Evolutionary conservation across 2,888 invertebrate genomes (phyloP).

Genomic region (Callosobruchus maculatus): DNA sequence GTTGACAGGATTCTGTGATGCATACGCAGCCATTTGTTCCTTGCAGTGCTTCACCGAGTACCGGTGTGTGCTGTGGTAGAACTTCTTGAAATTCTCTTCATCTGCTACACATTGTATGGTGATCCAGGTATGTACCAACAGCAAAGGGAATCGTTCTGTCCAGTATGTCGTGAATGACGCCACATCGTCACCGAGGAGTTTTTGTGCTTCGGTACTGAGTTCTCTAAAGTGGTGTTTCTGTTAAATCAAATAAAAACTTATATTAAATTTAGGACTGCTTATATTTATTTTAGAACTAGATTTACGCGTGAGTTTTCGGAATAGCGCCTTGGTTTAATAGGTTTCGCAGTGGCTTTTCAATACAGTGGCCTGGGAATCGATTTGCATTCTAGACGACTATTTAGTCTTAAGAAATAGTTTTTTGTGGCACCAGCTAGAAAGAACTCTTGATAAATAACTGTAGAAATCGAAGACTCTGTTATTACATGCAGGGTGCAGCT

Average conservation of each 20-base stretch:
- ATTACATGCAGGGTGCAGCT: no score
- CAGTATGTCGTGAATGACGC: slow-evolving; percentile 89
- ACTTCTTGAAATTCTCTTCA: slow-evolving; percentile 63
- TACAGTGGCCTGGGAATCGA: no score
- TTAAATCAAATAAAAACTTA: slow-evolving; percentile 44
- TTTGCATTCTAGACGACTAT: no score
- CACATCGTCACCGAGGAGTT: slow-evolving; percentile 81
- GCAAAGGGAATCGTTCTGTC: slow-evolving; percentile 80
- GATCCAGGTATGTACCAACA: slow-evolving; percentile 81
- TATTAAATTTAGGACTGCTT: no score
- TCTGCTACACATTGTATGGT: slow-evolving; percentile 70
- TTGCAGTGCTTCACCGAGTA: slow-evolving; percentile 30
- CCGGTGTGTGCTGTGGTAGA: slow-evolving; percentile 59
- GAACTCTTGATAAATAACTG: no score
- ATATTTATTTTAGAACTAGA: no score
- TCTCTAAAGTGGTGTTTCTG: slow-evolving; percentile 97
- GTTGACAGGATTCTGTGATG: slow-evolving; percentile 20
- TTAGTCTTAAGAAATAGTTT: no score
- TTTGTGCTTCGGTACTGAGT: slow-evolving; percentile 73
- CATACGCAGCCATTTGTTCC: slow-evolving; percentile 22
- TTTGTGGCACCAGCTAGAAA: no score
- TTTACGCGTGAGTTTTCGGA: no score
- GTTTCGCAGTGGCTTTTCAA: no score
- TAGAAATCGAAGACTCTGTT: no score
- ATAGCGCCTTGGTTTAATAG: no score